Evolutionary conservation across 1,140 invertebrate species (phyloP).

Genomic region (Triops cancriformis): DNA sequence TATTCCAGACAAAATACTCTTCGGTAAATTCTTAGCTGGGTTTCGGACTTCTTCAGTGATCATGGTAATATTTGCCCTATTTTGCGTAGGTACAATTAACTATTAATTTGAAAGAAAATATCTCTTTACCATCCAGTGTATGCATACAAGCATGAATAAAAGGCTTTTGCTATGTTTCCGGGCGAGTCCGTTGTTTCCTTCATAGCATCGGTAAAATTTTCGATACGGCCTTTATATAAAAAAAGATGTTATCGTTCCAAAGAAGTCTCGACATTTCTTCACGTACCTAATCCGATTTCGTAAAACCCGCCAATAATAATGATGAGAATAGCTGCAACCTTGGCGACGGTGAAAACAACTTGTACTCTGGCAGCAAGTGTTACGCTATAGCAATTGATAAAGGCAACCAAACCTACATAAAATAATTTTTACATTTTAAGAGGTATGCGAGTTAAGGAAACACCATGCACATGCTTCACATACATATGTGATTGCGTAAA

Average conservation of each 20-base stretch:
- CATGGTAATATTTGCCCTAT: conserved; percentile 55
- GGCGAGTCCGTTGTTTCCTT: conserved; percentile 37
- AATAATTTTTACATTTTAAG: too few relatives aligned
- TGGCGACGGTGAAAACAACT: conserved; percentile 42
- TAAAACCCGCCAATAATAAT: conserved; percentile 42
- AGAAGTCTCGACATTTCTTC: background rate
- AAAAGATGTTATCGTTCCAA: too few relatives aligned
- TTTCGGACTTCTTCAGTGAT: conserved; percentile 59
- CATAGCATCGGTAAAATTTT: conserved; percentile 40
- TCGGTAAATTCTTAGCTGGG: conserved; percentile 54
- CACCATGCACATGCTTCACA: conserved; percentile 30
- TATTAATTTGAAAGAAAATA: background rate
- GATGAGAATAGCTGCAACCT: conserved; percentile 41
- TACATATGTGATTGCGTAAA: too few relatives aligned
- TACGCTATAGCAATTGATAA: conserved; percentile 43
- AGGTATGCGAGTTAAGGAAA: conserved; percentile 26
- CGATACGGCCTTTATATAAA: conserved; percentile 30
- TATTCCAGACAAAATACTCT: conserved; percentile 52
- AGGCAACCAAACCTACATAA: conserved; percentile 39
- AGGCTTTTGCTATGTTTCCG: conserved; percentile 43
- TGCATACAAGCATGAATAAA: conserved; percentile 47
- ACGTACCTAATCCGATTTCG: conserved; percentile 38
- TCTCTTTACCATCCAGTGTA: conserved; percentile 44
- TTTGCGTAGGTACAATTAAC: conserved; percentile 21
- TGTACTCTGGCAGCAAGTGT: conserved; percentile 42